Percentiles rank a stretch among this genome's conserved stretches.
Conservation (phyloP, 1,140 invertebrate genomes). For the Nomia melanderi region DNA sequence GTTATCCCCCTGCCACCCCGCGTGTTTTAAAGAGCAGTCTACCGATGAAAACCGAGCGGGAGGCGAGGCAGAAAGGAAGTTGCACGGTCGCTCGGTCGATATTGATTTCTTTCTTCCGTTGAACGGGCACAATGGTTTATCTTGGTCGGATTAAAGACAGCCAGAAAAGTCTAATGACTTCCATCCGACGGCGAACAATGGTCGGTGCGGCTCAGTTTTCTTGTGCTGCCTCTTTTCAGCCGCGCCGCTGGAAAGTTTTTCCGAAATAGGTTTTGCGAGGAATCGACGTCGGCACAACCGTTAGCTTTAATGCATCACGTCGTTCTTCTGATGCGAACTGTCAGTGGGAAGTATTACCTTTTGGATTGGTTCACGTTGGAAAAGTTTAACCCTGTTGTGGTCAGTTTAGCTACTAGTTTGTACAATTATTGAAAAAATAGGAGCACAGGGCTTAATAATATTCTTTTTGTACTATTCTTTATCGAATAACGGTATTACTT, state of each 20-base stretch:
- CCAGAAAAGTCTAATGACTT: neutral
- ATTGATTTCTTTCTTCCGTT: slow-evolving; percentile 61
- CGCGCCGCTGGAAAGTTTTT: neutral
- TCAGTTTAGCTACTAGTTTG: no score
- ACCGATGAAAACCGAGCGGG: slow-evolving; percentile 57
- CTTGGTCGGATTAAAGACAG: slow-evolving; percentile 5
- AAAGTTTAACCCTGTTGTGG: no score
- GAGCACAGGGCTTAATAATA: no score
- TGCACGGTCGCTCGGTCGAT: slow-evolving; percentile 24
- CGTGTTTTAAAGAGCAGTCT: slow-evolving; percentile 60
- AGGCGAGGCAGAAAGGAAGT: slow-evolving; percentile 40
- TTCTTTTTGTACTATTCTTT: no score
- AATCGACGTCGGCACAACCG: neutral
- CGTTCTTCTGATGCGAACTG: no score
- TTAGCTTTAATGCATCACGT: neutral
- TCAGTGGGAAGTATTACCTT: no score
- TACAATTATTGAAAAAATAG: no score
- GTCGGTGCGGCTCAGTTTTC: neutral
- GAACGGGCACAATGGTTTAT: slow-evolving; percentile 22
- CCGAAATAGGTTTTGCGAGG: neutral
- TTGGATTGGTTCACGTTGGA: no score
- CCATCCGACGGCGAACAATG: slow-evolving; percentile 11
- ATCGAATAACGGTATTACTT: no score
- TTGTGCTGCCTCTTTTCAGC: neutral
- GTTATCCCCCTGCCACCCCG: neutral